Base-by-base conservation (phyloP, 2,888 invertebrate genomes). In the Philhelius pedissequus region DNA sequence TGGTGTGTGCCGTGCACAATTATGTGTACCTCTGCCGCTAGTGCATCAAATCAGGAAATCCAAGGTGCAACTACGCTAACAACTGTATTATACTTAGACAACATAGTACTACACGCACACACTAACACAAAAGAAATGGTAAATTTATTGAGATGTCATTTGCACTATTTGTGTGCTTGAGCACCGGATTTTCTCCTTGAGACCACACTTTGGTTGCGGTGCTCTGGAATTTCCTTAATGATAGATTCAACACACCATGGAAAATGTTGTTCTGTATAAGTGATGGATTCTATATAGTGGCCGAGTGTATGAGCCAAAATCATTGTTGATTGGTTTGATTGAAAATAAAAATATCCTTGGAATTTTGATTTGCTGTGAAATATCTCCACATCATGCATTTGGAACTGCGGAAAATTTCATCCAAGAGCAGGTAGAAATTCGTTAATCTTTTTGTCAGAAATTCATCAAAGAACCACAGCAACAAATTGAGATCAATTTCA, bases 101-200 rank as follows among this genome's bases (percentile, higher is more conserved):
- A 38, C 38, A 40, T 27, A 38, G 38, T 38, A 15, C 3, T 8
- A 22, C 35, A 38, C n/a, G 8, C 11, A 43, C 18, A 15, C 6
- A 25, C n/a, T 27, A 15, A 13, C 43, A 62, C 43, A 13, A 62
- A 62, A 43, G 62, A 25, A 75, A 40, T 74, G 75, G 58, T 64
- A 76, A 27, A 71, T 66, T 76, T 81, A 76, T 76, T 71, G 70
- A 75, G 58, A 75, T 75, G 66, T 75, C 80, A 75, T 75, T 70
- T 75, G 56, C 70, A 45, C 25, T 43, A 43, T 62, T 11, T 20
- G 64, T 62, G 18, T 20, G 64, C 43, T 32, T 22, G n/a, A n/a
- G 32, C 32, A 40, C 15, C 45, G 45, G 62, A 69, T 62, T 69
- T 69, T 43, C 69, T 56, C 18, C 56, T 64, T 74, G 38, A 27